Evolutionary conservation across 2,888 invertebrate species (phyloP), one percentile per base, ranked within the genome.

Genomic region (Liposcelis brunnea): DNA sequence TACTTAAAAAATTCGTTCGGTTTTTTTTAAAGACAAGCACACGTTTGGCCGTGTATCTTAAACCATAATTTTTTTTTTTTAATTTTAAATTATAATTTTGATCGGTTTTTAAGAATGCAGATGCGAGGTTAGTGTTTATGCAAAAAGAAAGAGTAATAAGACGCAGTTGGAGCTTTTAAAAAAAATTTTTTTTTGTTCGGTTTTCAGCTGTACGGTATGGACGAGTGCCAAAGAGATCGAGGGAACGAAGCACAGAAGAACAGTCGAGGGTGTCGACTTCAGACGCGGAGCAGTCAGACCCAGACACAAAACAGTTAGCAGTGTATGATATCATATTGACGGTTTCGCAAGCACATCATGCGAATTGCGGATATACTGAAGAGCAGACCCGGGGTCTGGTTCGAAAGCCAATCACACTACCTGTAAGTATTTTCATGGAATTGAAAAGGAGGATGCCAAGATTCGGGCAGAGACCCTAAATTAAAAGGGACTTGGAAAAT

Each of bases 181-280:
- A 16, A 8, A 44, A 49, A 50, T 18, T 12, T 36, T 38, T 52
- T 51, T 34, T 47, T 40, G 34, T 47, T 43, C 12, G 6, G 8
- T 7, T 66, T 66, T 37, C 69, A 91, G 91, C 93, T 60, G 94
- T 94, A 52, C 74, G 94, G 61, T 95, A 95, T 72, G 94, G 95
- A 53, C 76, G 94, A 52, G 93, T 93, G 55, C 94, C 95, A 51
- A 95, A 94, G 66, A 73, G 91, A 56, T 79, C 89, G 49, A 75
- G 90, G 55, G 91, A 90, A 63, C 73, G 80, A 52, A 78, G 74
- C 59, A 65, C 67, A 31, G 71, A 72, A 47, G 75, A 65, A 61
- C 64, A 42, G 2, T 46, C 48, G 40, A 46, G 50, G 31, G 52
- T 52, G 1, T 49, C 51, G 10, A 52, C 52, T 33, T 49, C 51